Evolutionary conservation across 2,113 vertebrate species (phyloP).

Genomic region (Phocoena sinus): DNA sequence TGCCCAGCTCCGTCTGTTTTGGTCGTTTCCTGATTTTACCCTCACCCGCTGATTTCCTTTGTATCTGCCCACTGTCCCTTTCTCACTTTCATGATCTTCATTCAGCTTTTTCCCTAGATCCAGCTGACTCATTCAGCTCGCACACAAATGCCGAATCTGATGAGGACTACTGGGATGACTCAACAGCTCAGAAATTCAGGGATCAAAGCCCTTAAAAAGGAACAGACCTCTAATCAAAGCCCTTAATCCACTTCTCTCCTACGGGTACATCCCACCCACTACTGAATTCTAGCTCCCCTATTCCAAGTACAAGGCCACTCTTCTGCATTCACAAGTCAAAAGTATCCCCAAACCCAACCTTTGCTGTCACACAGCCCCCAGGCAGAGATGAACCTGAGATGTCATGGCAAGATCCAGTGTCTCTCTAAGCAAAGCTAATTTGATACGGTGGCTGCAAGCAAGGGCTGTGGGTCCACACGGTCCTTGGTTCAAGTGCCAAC

Average conservation of each 20-base stretch:
- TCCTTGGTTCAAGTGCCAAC: background rate
- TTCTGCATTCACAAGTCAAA: background rate
- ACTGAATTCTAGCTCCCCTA: accelerated
- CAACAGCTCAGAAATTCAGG: background rate
- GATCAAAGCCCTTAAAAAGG: background rate
- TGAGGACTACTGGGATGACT: background rate
- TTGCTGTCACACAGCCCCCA: background rate
- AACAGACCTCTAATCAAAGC: background rate
- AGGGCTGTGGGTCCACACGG: background rate
- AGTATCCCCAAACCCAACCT: background rate
- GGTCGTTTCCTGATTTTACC: constrained; percentile 49
- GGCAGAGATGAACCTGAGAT: background rate
- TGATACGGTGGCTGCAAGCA: no score
- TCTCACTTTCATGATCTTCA: constrained; percentile 52
- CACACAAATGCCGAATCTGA: background rate
- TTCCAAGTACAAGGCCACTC: background rate
- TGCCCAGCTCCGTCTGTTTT: background rate
- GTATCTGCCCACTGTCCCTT: constrained; percentile 53
- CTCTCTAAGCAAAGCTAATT: background rate
- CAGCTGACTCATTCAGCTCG: background rate
- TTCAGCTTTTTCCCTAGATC: constrained; percentile 51
- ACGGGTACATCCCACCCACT: accelerated
- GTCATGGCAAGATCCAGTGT: accelerated
- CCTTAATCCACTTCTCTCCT: background rate
- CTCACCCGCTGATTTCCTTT: constrained; percentile 43